Base-by-base conservation (phyloP, 2,888 invertebrate species). In the Melieria picta region DNA sequence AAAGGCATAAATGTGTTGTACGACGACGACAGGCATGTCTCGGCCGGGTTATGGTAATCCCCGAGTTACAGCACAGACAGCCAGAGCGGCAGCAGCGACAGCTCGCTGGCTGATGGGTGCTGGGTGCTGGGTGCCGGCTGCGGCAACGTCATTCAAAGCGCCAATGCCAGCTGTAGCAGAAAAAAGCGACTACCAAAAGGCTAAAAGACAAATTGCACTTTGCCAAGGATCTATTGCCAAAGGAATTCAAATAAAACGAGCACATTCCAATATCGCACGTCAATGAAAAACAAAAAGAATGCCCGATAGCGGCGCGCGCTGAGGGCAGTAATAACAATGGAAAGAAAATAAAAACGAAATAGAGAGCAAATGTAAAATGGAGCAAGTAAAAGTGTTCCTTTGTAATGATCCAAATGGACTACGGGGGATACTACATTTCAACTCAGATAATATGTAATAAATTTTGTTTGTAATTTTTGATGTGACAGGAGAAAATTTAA, bases 151-250 rank as follows among this genome's bases (percentile, higher is more conserved):
- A 43, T 50, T 60, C 60, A 30, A 30, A 30, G 30, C 30, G 30
- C 30, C 30, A 2, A 30, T 30, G 30, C 30, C 30, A 30, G 30
- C 30, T 30, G 30, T 30, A 30, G 30, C 30, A 30, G 30, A 30
- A 30, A 30, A 30, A 30, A 30, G 30, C 75, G 68, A 63, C 75
- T 69, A 74, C 71, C 75, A 75, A 75, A 76, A 74, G 80, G 78
- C 80, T 78, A 79, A 74, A 82, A 84, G 84, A 83, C 83, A 84
- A 84, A 83, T 83, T 82, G 81, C 82, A 78, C 81, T 80, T 80
- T 79, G 80, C 78, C 76, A 75, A 73, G 78, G 77, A 80, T 80
- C 79, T 79, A 80, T 78, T 77, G 78, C 80, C 77, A 75, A 74
- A 79, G 77, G 77, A 77, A 77, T 78, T 80, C 76, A 78, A 79